Evolutionary conservation across 2,797 vertebrate genomes (phyloP), one percentile per base, ranked within the genome.

Genomic region (Crocidura indochinensis): DNA sequence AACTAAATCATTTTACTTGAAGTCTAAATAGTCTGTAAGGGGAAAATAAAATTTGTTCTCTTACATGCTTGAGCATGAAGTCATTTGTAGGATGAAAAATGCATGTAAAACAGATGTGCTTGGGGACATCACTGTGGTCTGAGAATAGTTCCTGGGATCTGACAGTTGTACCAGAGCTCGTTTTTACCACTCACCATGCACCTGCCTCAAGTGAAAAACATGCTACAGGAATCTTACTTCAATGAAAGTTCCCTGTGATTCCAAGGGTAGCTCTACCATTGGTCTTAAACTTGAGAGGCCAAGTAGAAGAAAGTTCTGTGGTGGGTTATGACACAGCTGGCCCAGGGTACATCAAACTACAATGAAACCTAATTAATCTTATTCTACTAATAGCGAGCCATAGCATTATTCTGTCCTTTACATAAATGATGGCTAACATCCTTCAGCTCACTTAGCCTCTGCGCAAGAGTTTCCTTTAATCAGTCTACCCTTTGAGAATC

Each of bases 141-240:
- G 44, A 6, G n/a, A 8, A 11, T 17, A 8, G 3, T 0, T 20
- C 31, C 8, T 1, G 47, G 24, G 47, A 44, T 38, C 29, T 60
- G 10, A 6, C 2, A 12, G 2, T 0, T 1, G 26, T 22, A 6
- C 19, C 0, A 1, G 0, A 26, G n/a, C 10, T 0, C 4, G 2
- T 12, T 60, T 0, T n/a, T 0, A 24, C 8, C 1, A 44, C 29
- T 73, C 2, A 29, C 24, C 68, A 10, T 62, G 20, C 2, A 14
- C 53, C 31, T 17, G 22, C 51, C 19, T 56, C 53, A 44, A 44
- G 27, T 49, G 27, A 44, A 19, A 62, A 29, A 74, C 0, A 24
- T 26, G 49, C 60, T 79, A 31, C 1, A 53, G 19, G 56, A 60
- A 19, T 60, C 19, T 60, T 20, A 60, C 17, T 20, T 4, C 17